These are phyloP conservation scores for Coendou prehensilis DNA, from an alignment of 2,797 vertebrate species.

Conservation along the genomic window DNA sequence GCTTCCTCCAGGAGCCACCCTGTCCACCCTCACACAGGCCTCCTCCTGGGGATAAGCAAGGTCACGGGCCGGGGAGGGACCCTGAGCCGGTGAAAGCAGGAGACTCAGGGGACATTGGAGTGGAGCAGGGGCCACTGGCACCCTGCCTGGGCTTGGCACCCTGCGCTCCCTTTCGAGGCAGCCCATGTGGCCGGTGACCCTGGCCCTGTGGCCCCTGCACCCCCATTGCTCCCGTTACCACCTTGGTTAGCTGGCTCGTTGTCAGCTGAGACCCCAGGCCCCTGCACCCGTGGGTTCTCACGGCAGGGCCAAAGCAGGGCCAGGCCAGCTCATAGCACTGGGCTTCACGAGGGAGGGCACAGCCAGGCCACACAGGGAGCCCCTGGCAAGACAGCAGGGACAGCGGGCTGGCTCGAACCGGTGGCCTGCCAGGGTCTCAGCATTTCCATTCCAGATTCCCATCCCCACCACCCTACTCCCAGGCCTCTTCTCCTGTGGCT, in stretches of 20 bases:
- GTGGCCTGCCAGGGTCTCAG: not conserved
- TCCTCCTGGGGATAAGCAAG: not conserved
- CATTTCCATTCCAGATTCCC: not conserved
- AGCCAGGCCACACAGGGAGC: too few relatives aligned
- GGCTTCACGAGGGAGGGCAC: not conserved
- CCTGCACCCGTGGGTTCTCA: not conserved
- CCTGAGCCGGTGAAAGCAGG: too few relatives aligned
- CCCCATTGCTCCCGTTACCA: rapidly evolving
- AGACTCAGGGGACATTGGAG: too few relatives aligned
- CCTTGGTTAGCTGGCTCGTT: not conserved
- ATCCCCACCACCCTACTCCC: not conserved
- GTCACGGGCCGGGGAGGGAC: not conserved
- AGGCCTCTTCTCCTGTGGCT: not conserved
- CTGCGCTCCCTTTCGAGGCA: not conserved
- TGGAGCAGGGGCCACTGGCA: not conserved
- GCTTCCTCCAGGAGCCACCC: not conserved
- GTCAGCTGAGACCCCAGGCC: not conserved
- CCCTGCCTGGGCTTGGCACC: not conserved
- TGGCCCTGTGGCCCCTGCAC: too few relatives aligned
- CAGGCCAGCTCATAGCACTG: rapidly evolving
- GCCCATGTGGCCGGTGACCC: too few relatives aligned
- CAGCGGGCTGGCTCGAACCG: too few relatives aligned
- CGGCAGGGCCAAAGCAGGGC: not conserved
- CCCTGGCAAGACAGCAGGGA: not conserved
- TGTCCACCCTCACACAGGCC: not conserved